Conservation (phyloP, 2,113 vertebrate genomes). For the Henicopernis longicauda region DNA sequence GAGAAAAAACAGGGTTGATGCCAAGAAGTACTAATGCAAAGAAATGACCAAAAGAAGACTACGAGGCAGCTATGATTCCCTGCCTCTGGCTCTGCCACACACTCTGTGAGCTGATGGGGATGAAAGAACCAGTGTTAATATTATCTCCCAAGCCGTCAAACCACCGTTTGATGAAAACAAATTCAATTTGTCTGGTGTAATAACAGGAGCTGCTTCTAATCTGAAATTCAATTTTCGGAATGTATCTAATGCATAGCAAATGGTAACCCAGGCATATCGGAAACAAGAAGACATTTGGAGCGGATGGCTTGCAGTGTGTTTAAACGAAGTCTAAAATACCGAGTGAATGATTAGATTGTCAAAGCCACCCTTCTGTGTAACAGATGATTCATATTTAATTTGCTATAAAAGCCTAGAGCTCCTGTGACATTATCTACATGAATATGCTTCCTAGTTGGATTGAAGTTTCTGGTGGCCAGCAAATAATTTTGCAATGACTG, state of each 20-base stretch:
- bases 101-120: neutral
- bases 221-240: constrained; percentile 48
- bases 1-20: neutral
- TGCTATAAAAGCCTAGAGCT: neutral
- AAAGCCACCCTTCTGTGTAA: constrained; percentile 26
- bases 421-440: constrained; percentile 18
- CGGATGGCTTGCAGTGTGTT: neutral
- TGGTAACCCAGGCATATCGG: constrained; percentile 5
- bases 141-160: constrained; percentile 44
- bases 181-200: constrained; percentile 51
- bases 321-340: neutral
- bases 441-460: neutral
- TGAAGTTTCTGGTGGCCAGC: constrained; percentile 27
- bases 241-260: constrained; percentile 47
- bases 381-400: constrained; percentile 46
- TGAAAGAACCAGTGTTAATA: neutral
- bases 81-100: neutral
- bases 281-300: constrained; percentile 36
- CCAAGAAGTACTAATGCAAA: neutral
- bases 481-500: constrained; percentile 23
- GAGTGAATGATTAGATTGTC: constrained; percentile 40
- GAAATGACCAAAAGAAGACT: neutral
- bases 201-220: constrained; percentile 43
- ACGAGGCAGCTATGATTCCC: neutral
- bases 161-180: constrained; percentile 43